These are phyloP conservation scores for Callaeas wilsoni DNA, from an alignment of 2,113 vertebrate genomes.

Conservation along the genomic window DNA sequence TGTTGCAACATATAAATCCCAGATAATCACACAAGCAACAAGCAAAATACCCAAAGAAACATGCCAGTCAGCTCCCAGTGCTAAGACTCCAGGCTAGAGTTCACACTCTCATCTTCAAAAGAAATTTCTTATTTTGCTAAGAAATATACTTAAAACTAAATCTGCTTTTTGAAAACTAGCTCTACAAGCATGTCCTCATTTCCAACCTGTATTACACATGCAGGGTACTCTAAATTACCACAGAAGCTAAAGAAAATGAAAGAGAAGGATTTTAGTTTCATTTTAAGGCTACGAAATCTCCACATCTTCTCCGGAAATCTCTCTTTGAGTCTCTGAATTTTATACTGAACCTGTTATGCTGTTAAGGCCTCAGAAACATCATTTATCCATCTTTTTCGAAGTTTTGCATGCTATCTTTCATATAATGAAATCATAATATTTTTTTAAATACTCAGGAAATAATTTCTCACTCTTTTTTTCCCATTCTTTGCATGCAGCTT, in stretches of 20 bases:
- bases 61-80: neutral
- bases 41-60: neutral
- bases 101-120: neutral
- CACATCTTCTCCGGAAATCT: neutral
- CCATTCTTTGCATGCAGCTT: neutral
- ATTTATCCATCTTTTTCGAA: neutral
- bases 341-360: neutral
- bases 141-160: neutral
- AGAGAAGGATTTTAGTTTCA: neutral
- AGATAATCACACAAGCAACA: neutral
- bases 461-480: neutral
- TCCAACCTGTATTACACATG: neutral
- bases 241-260: neutral
- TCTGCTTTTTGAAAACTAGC: neutral
- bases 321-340: neutral
- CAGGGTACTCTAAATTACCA: neutral
- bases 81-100: neutral
- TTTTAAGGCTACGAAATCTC: neutral
- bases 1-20: neutral
- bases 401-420: neutral
- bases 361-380: neutral
- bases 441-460: neutral
- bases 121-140: neutral
- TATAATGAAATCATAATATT: neutral
- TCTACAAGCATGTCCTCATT: neutral